Conservation (phyloP, 2,888 invertebrate genomes). For the Cryptophagus acutangulus region DNA sequence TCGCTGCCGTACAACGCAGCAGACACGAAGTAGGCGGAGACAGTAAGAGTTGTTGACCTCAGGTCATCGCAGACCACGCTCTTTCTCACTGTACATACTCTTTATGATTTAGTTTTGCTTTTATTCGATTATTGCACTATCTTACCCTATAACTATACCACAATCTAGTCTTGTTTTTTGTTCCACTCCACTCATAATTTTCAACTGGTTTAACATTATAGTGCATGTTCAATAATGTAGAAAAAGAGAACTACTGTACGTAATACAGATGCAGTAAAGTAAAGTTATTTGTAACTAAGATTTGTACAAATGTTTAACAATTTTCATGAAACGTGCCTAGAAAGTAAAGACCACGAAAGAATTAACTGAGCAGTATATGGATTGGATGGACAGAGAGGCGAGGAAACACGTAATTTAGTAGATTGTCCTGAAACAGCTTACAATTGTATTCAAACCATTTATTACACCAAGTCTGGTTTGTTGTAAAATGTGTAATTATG, state of each 20-base stretch:
- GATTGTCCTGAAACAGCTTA: slow-evolving; percentile 8
- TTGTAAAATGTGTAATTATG: slow-evolving; percentile 11
- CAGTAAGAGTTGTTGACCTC: slow-evolving; percentile 49
- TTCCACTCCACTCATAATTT: too few relatives aligned
- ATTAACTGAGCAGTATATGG: slow-evolving; percentile 1
- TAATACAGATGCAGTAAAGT: too few relatives aligned
- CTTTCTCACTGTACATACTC: slow-evolving; percentile 39
- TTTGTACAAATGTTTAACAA: background rate
- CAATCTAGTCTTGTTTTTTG: too few relatives aligned
- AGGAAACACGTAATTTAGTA: slow-evolving; percentile 7
- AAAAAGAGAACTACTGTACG: too few relatives aligned
- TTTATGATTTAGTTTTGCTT: slow-evolving; percentile 42
- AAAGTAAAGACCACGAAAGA: slow-evolving; percentile 3
- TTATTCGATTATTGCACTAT: slow-evolving; percentile 11
- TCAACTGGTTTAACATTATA: too few relatives aligned
- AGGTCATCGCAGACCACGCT: slow-evolving; percentile 47
- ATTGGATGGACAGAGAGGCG: background rate
- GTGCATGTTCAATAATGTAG: too few relatives aligned
- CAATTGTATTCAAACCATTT: slow-evolving; percentile 9
- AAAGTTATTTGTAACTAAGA: too few relatives aligned
- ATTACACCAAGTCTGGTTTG: slow-evolving; percentile 8
- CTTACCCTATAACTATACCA: too few relatives aligned
- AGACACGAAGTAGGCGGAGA: slow-evolving; percentile 48
- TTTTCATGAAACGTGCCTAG: background rate
- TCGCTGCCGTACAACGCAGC: slow-evolving; percentile 38